Evolutionary conservation across 2,113 vertebrate species (phyloP).

Genomic region (Hypocryptadius cinnamomeus): DNA sequence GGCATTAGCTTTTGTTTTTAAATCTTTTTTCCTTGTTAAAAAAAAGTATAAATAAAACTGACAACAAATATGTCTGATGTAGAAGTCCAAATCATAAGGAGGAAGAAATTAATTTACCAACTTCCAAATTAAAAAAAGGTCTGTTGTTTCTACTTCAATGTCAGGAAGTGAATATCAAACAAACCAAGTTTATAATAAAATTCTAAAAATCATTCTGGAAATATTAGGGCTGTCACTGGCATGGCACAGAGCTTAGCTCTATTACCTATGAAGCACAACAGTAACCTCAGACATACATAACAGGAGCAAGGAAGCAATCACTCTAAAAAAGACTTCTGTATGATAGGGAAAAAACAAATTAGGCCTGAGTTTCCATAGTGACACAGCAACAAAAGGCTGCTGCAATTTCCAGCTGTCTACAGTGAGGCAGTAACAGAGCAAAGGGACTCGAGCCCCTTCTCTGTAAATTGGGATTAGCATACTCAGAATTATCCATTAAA

Average conservation of each 20-base stretch:
- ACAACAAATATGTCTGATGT: background rate
- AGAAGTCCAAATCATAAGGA: background rate
- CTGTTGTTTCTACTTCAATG: background rate
- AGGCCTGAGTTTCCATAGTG: slow-evolving; percentile 49
- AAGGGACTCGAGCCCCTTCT: background rate
- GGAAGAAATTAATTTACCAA: background rate
- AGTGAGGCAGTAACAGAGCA: background rate
- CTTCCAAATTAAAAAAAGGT: background rate
- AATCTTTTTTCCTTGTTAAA: background rate
- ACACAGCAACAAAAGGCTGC: slow-evolving; percentile 37
- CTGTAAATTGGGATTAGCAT: background rate
- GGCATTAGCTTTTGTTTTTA: background rate
- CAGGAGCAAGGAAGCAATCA: slow-evolving; percentile 37
- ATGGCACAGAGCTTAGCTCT: background rate
- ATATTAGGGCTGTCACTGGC: background rate
- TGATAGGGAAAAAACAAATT: slow-evolving; percentile 35
- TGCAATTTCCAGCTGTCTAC: slow-evolving; percentile 45
- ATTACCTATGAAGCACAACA: background rate
- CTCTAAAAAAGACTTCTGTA: slow-evolving; percentile 8
- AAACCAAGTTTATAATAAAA: background rate
- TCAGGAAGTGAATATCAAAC: background rate
- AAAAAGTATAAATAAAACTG: background rate
- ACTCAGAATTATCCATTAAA: background rate
- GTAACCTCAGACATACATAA: background rate
- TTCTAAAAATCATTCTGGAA: background rate